These are phyloP conservation scores for Peromyscus melanophrys DNA, from an alignment of 2,797 vertebrate species.

Conservation along the genomic window DNA sequence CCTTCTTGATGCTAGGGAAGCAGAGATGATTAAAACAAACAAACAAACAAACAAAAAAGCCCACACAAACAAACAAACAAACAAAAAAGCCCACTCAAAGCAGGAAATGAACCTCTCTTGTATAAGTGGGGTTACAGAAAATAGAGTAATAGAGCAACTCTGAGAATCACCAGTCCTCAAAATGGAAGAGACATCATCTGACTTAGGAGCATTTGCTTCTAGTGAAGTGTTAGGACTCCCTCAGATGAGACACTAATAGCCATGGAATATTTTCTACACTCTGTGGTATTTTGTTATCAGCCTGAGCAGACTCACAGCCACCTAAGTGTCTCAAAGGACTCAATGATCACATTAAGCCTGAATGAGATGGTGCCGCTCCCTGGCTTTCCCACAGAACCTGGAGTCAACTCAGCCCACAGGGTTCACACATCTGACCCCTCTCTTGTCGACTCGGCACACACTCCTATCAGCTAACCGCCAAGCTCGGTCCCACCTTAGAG, in stretches of 20 bases:
- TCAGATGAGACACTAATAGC: not conserved
- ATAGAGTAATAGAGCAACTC: not conserved
- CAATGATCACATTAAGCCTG: not conserved
- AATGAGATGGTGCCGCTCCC: not conserved
- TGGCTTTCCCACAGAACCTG: not conserved
- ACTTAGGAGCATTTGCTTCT: not conserved
- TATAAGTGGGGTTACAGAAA: not conserved
- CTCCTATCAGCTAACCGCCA: not conserved
- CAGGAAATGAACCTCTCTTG: not conserved
- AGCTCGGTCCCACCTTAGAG: not conserved
- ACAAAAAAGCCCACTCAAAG: not conserved
- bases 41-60: too few species aligned
- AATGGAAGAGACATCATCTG: not conserved
- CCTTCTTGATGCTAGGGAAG: not conserved
- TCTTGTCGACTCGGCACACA: not conserved
- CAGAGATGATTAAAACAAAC: not conserved
- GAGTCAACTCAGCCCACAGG: not conserved
- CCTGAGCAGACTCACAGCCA: not conserved
- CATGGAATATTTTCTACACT: not conserved
- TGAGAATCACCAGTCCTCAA: too few species aligned
- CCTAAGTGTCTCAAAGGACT: not conserved
- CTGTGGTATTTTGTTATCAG: not conserved
- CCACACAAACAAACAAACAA: not conserved
- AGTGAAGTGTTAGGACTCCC: not conserved
- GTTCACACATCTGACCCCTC: not conserved